phyloP scores from a whole-genome alignment of 2,113 vertebrate genomes.

The Ochotona curzoniae region DNA sequence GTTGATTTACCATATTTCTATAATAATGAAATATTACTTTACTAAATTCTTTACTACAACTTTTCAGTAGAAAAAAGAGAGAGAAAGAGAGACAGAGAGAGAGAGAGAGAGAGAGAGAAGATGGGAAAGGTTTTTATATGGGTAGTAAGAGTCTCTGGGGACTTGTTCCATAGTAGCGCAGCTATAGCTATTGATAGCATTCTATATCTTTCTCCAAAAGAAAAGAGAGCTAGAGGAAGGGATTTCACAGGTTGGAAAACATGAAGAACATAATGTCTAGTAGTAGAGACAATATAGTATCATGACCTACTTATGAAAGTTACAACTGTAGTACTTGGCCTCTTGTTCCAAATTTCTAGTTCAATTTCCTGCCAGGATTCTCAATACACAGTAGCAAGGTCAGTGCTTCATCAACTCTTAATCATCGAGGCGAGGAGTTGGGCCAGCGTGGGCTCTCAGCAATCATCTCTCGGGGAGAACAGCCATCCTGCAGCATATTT shows the following conservation, averaged over 20 bases:
- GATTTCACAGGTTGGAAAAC: no score
- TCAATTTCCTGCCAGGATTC: slow-evolving; percentile 75
- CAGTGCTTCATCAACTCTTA: slow-evolving; percentile 75
- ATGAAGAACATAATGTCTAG: background rate
- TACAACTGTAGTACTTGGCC: slow-evolving; percentile 55
- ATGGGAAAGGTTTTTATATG: no score
- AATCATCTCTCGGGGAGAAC: slow-evolving; percentile 67
- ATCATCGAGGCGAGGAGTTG: slow-evolving; percentile 44
- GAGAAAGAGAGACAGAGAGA: no score
- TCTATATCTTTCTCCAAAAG: no score
- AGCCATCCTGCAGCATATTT: slow-evolving; percentile 11
- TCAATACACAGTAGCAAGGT: slow-evolving; percentile 58
- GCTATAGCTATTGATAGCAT: no score
- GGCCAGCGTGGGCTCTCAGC: slow-evolving; percentile 42
- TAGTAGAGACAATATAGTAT: slow-evolving; percentile 38
- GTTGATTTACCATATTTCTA: background rate
- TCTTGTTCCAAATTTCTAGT: slow-evolving; percentile 72
- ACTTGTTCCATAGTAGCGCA: no score
- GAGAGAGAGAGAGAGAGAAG: no score
- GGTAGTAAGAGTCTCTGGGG: no score
- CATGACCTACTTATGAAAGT: slow-evolving; percentile 60
- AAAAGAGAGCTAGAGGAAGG: no score
- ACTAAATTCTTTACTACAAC: background rate
- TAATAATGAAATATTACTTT: background rate
- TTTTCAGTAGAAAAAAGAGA: background rate